Base-by-base conservation (phyloP, 2,113 vertebrate genomes). In the Glareola pratincola region DNA sequence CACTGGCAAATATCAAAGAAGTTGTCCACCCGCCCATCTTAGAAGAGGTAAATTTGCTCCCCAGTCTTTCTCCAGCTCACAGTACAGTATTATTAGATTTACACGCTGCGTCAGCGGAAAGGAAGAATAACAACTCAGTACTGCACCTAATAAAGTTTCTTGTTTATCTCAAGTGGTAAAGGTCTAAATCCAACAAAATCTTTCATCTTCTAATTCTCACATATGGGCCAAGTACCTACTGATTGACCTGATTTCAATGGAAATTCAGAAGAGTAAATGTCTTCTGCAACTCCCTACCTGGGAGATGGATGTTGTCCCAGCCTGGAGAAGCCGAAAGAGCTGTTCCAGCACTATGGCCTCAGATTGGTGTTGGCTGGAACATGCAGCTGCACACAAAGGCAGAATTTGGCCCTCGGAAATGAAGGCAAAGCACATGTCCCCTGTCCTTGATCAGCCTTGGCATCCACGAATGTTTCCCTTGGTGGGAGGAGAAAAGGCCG, bases 1-100 rank as follows among this genome's bases (percentile, higher is more conserved):
- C 99, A 24, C 97, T 98, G 92, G 98, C 97, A 54, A 97, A 96
- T 12, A 69, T 69, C 77, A 96, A 56, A 56, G 94, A 93, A 59
- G 88, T 67, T 36, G 66, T 67, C 63, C 96, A 77, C 50, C 78
- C 76, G 0, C 88, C 94, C 68, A 60, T 77, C 71, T 59, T 73
- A 59, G 92, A 96, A 85, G 94, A 97, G 97, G 97, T 97, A 96
- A 76, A 77, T 48, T 43, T 77, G 12, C 83, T 72, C 62, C 45
- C 51, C 27, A 6, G 57, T 3, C 39, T 45, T 39, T 9, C 62
- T 32, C 56, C 63, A 45, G 36, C 34, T 64, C 64, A 14, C 66
- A 8, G 57, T 29, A 17, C 18, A 24, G 19, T 14, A 12, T 39
- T 22, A 7, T 59, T 41, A 81, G 60, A 4, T 45, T 63, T 41